Base-by-base conservation (phyloP, 2,113 vertebrate genomes). In the Lophius piscatorius region DNA sequence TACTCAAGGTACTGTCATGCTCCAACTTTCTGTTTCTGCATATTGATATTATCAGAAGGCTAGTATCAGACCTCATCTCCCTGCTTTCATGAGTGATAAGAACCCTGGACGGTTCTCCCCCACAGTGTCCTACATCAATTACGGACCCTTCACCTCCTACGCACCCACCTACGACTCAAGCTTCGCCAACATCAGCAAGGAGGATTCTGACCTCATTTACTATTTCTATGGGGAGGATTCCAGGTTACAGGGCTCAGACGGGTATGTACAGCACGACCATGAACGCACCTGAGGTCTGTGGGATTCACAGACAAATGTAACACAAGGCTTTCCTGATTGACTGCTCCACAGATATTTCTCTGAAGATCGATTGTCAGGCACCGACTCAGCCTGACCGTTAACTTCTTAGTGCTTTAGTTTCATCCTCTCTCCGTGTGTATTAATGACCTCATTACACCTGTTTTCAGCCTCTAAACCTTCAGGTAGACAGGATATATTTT, bases 111-210 rank as follows among this genome's bases (percentile, higher is more conserved):
- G 9, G 40, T 23, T 1, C 1, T n/a, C 54, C 20, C 57, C 72
- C 36, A 29, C 84, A 99, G 97, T 99, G 84, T 82, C 92, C 6
- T 98, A 99, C 88, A 87, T 98, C 89, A 98, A 93, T 87, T 98
- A 98, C 0, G 96, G 97, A 20, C 97, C 97, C 3, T 99, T 92
- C 74, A 97, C 94, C 71, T 96, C 97, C 50, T 97, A 96, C 0
- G 97, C 95, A 0, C 97, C 97, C 6, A 87, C 93, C 0, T 99
- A 98, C 0, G 97, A 99, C 85, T 99, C 97, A 12, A 98, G 95
- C 0, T 98, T 98, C 70, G 91, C 96, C 77, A 99, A 97, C 74
- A 82, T 98, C 84, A 94, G 95, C 88, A 99, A 99, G 73, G 95
- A 98, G 3, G 95, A 99, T 38, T 98, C 97, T 1, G 97, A 99